phyloP scores from a whole-genome alignment of 2,113 vertebrate genomes.

The Chunga burmeisteri region DNA sequence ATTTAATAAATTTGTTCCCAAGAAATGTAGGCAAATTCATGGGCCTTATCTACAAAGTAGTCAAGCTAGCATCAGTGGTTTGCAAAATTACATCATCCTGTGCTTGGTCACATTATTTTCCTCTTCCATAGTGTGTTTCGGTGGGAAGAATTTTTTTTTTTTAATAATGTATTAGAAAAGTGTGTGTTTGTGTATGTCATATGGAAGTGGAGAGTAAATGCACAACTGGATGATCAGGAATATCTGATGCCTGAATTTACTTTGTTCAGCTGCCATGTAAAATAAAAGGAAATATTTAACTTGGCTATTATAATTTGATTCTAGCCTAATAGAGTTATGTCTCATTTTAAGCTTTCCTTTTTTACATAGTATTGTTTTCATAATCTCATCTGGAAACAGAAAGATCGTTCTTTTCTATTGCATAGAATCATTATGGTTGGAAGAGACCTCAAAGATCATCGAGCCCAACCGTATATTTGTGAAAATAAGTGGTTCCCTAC shows the following conservation, averaged over 20 bases:
- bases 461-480: neutral
- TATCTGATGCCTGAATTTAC: neutral
- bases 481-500: neutral
- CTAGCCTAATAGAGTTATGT: neutral
- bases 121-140: neutral
- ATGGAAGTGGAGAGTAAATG: neutral
- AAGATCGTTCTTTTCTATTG: neutral
- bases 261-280: neutral
- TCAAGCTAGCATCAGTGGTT: neutral
- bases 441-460: too few relatives aligned
- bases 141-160: slow-evolving; percentile 7
- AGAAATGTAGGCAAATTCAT: neutral
- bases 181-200: neutral
- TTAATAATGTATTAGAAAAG: neutral
- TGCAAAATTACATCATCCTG: slow-evolving; percentile 15
- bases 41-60: neutral
- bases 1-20: neutral
- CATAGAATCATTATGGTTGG: too few relatives aligned
- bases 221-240: neutral
- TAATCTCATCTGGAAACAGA: neutral
- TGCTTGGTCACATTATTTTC: neutral
- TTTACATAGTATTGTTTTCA: neutral
- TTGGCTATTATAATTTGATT: neutral
- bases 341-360: neutral
- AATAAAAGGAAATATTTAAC: neutral